These are phyloP conservation scores for Sebastes taczanowskii DNA, from an alignment of 2,797 vertebrate genomes.

Conservation along the genomic window DNA sequence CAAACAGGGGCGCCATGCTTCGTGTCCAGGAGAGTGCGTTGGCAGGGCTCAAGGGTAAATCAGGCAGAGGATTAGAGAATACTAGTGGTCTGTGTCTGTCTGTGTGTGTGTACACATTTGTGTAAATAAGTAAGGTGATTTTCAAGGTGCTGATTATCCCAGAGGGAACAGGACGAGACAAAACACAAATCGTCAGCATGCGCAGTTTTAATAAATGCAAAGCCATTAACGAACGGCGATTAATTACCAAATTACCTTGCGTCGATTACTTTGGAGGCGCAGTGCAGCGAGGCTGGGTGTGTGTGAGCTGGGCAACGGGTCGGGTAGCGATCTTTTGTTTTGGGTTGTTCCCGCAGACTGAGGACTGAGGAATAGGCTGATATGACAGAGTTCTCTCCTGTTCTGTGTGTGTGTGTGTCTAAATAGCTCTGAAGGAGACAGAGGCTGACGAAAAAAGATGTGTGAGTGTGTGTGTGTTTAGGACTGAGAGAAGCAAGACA, in stretches of 20 bases:
- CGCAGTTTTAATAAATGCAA: constrained; percentile 55
- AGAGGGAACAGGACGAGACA: constrained; percentile 10
- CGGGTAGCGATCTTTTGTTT: constrained; percentile 61
- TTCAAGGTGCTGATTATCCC: constrained; percentile 7
- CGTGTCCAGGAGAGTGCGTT: constrained; percentile 31
- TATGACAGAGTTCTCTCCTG: constrained; percentile 33
- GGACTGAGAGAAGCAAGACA: constrained; percentile 27
- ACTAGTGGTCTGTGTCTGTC: constrained; percentile 2
- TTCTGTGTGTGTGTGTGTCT: constrained; percentile 33
- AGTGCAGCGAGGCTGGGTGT: constrained; percentile 25
- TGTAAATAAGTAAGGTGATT: neutral
- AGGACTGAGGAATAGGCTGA: constrained; percentile 28
- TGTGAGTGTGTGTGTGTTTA: neutral
- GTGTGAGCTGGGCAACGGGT: constrained; percentile 26
- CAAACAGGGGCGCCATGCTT: constrained; percentile 54
- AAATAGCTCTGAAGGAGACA: constrained; percentile 35
- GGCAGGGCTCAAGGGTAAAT: constrained; percentile 63
- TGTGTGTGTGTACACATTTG: neutral
- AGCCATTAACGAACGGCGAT: constrained; percentile 48
- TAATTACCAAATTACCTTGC: constrained; percentile 72
- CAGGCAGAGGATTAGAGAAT: constrained; percentile 36
- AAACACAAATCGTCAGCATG: constrained; percentile 43
- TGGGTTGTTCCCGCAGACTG: constrained; percentile 25
- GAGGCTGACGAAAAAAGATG: constrained; percentile 30
- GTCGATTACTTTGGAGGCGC: constrained; percentile 46